Base-by-base conservation (phyloP, 1,140 invertebrate genomes). In the Plutomurus gul region DNA sequence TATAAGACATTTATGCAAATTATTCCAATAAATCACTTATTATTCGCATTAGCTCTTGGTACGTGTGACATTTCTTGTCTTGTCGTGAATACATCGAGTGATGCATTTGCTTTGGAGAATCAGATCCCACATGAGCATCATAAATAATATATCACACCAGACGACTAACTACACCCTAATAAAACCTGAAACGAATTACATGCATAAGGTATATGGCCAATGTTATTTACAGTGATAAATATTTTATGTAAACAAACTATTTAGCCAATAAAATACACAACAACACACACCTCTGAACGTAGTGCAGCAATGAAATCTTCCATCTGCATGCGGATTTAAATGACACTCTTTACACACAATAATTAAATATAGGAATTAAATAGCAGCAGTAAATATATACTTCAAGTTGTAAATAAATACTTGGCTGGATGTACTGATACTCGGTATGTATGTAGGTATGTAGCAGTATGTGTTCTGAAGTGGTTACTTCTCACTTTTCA, bases 1-100 rank as follows among this genome's bases (percentile, higher is more conserved):
- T 65, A 65, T 65, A 30, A 30, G 56, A 65, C 56, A 65, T 65
- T 65, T 65, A 65, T 65, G 56, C 56, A 65, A 65, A 65, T 65
- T 25, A 33, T 36, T 11, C 13, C 8, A 25, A 65, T 65, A 65
- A 65, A 65, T 65, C 56, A 65, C 56, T 1, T 65, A 65, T 65
- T 65, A 65, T 65, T 65, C 56, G 56, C 56, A 65, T 65, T 65
- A 65, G 56, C 56, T 33, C 36, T n/a, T 30, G 27, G 27, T 65
- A 30, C 27, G 56, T 65, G 56, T 65, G 56, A 65, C 56, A 65
- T 27, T 65, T 65, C 56, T 65, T 65, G 27, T 65, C 56, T 65
- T 65, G 56, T 65, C 56, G 30, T 33, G 56, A 65, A 65, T 65
- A 27, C 16, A 56, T 30, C 27, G 30, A 18, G 7, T 30, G 56